phyloP scores from a whole-genome alignment of 2,797 vertebrate species.

The Antrozous pallidus region DNA sequence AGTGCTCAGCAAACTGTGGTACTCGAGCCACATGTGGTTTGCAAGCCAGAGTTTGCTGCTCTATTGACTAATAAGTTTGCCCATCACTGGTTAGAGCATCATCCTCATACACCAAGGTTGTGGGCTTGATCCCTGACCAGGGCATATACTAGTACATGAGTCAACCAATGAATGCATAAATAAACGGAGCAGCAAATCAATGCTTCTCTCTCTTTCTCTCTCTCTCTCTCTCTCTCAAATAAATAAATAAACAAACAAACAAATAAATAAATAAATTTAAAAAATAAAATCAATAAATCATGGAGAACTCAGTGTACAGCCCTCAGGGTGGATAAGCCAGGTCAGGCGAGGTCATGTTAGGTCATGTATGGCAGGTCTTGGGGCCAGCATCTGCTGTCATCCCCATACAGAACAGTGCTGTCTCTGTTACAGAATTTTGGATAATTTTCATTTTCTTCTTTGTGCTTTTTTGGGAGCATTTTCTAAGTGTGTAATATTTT shows the following conservation, averaged over 20 bases:
- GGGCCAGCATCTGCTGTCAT: rapidly evolving
- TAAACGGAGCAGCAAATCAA: background rate
- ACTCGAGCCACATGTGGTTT: too few relatives aligned
- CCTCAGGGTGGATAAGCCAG: rapidly evolving
- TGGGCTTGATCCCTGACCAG: background rate
- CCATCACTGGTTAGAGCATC: background rate
- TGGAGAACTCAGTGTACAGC: rapidly evolving
- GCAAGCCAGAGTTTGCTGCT: too few relatives aligned
- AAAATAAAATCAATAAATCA: background rate
- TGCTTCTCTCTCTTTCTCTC: background rate
- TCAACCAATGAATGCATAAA: background rate
- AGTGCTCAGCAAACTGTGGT: too few relatives aligned
- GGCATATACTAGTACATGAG: background rate
- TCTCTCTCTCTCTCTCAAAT: too few relatives aligned
- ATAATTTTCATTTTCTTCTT: background rate
- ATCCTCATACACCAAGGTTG: background rate
- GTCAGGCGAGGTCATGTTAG: rapidly evolving
- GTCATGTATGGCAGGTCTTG: rapidly evolving
- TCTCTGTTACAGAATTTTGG: background rate
- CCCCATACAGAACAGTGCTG: background rate
- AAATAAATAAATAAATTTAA: too few relatives aligned
- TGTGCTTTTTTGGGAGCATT: background rate
- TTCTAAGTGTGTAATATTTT: background rate
- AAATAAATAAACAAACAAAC: too few relatives aligned
- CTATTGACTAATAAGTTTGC: too few relatives aligned